Conservation (phyloP, 2,797 vertebrate species). For the Clarias fuscus region DNA sequence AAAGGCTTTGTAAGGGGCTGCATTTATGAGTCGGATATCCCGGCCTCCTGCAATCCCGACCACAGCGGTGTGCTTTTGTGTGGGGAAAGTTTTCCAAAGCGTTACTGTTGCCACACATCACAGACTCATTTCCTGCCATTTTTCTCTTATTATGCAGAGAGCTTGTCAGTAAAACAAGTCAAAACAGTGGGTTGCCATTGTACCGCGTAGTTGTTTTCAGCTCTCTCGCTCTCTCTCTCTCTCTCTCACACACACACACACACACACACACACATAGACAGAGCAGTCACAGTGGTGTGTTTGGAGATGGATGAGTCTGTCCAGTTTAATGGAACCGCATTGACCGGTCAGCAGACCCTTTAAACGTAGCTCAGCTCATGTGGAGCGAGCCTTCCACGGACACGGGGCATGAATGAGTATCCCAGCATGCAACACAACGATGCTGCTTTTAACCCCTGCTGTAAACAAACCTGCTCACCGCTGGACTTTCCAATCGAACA, state of each 20-base stretch:
- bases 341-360: conserved; percentile 43
- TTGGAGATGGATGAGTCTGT: conserved; percentile 52
- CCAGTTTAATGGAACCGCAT: conserved; percentile 49
- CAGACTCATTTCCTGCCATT: not conserved
- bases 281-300: conserved; percentile 10
- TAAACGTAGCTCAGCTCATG: conserved; percentile 42
- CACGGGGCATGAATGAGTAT: conserved; percentile 27
- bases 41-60: not conserved
- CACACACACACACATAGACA: not conserved
- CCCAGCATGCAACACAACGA: conserved; percentile 26
- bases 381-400: conserved; percentile 26
- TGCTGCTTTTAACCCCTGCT: conserved; percentile 32
- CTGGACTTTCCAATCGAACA: conserved; percentile 21
- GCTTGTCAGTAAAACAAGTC: not conserved
- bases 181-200: conserved; percentile 32
- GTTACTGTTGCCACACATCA: not conserved
- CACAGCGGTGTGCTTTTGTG: not conserved
- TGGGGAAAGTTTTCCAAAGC: not conserved
- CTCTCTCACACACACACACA: not conserved
- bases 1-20: not conserved
- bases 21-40: not conserved
- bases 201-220: not conserved
- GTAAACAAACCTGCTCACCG: conserved; percentile 38
- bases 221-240: not conserved
- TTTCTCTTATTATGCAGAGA: not conserved